Percentiles rank a stretch among this genome's conserved stretches.
Evolutionary conservation across 2,797 vertebrate species (phyloP).

Genomic region (Gallirallus australis): DNA sequence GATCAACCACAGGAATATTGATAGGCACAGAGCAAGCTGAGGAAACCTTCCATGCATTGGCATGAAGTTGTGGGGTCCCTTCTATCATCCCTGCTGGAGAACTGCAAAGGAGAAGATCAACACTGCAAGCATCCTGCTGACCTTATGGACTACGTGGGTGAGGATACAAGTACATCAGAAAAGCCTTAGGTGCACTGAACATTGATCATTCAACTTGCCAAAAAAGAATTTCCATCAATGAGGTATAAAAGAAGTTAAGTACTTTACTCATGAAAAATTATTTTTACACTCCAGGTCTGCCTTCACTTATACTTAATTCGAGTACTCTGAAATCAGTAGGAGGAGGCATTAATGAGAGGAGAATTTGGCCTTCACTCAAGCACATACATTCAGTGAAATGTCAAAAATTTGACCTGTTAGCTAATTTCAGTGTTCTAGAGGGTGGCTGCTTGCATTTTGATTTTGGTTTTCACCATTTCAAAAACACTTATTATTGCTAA

Average conservation of each 20-base stretch:
- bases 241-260: neutral
- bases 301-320: neutral
- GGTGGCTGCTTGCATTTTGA: neutral
- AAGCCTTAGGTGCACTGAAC: neutral
- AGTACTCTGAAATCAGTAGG: neutral
- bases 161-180: neutral
- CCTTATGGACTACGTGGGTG: neutral
- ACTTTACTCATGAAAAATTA: neutral
- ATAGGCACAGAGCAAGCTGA: constrained; percentile 92
- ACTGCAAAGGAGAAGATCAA: constrained; percentile 71
- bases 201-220: rapidly evolving
- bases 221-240: neutral
- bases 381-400: neutral
- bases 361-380: neutral
- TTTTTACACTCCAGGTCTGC: neutral
- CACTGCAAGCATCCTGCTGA: neutral
- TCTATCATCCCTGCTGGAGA: constrained; percentile 98
- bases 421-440: neutral
- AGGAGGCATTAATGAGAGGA: neutral
- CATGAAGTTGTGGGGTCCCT: constrained; percentile 96
- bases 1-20: constrained; percentile 93
- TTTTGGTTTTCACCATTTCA: neutral
- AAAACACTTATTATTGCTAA: neutral
- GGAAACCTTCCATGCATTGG: constrained; percentile 96
- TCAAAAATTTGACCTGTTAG: neutral